These are phyloP conservation scores for Borostomias antarcticus DNA, from an alignment of 2,797 vertebrate genomes.

Conservation along the genomic window DNA sequence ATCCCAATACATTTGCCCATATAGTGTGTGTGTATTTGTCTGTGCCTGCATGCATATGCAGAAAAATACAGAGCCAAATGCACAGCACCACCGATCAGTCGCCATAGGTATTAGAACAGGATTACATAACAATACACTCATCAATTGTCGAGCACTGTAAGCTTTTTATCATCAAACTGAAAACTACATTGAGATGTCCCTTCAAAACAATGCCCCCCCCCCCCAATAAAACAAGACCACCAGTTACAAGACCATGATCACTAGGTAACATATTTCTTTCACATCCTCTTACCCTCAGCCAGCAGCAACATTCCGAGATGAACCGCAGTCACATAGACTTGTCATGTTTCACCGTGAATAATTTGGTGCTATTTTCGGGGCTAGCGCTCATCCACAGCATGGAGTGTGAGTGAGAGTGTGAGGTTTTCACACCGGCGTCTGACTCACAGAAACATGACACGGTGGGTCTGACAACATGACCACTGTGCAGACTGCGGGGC, in stretches of 20 bases:
- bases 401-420: constrained; percentile 37
- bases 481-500: too few relatives aligned
- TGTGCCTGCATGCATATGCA: too few relatives aligned
- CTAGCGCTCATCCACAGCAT: constrained; percentile 52
- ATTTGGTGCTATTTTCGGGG: constrained; percentile 64
- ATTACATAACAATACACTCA: neutral
- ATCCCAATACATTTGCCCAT: too few relatives aligned
- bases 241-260: too few relatives aligned
- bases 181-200: too few relatives aligned
- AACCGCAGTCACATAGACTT: constrained; percentile 49
- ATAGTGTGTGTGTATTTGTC: constrained; percentile 7
- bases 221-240: too few relatives aligned
- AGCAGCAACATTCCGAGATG: constrained; percentile 47
- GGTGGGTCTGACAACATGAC: neutral
- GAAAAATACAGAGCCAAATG: too few relatives aligned
- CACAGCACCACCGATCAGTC: neutral
- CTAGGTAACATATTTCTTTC: constrained; percentile 41
- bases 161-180: too few relatives aligned
- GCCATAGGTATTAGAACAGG: neutral
- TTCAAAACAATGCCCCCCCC: too few relatives aligned
- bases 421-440: constrained; percentile 21
- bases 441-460: neutral
- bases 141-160: neutral
- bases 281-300: constrained; percentile 44
- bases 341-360: constrained; percentile 60